Evolutionary conservation across 2,113 vertebrate genomes (phyloP), one percentile per base, ranked within the genome.

Genomic region (Chionodraco myersi): DNA sequence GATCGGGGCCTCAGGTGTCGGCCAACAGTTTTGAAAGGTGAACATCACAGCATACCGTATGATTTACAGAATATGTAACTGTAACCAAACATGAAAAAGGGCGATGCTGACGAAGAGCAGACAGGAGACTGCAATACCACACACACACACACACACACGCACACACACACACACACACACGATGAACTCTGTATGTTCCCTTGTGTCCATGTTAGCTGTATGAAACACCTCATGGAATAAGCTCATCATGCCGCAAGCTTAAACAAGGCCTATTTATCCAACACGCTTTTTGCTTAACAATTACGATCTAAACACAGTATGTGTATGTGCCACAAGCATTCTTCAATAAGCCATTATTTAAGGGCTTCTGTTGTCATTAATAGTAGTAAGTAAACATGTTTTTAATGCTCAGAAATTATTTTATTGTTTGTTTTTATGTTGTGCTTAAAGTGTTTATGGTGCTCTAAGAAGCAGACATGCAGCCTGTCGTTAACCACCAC

Each of bases 401-500:
- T 4, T 58, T 72, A 70, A 68, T 14, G 1, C 1, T 26, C 49
- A 47, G 51, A 77, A 76, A 75, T 70, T 2, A 57, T 7, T 86
- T 62, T 18, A 69, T 58, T 63, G 41, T 84, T 76, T 68, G 60
- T 79, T 72, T 90, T 80, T 59, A 69, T 62, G 26, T 79, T 75
- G 52, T 65, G 34, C 71, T 61, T 71, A 1, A 23, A 66, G 70
- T 74, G 76, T 87, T 87, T 73, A 70, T 53, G 36, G 72, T 61
- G 44, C 71, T 88, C 77, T 30, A 79, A 80, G 74, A 57, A 14
- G 62, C 75, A 80, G 72, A 82, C 79, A 57, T 60, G 54, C 57
- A 75, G 52, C 70, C 53, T 52, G 83, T 52, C 1, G 13, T 74
- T 87, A 88, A 90, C 88, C 68, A 86, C 75, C 58, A 10, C 34